Base-by-base conservation (phyloP, 2,888 invertebrate genomes). In the Agriopis marginaria region DNA sequence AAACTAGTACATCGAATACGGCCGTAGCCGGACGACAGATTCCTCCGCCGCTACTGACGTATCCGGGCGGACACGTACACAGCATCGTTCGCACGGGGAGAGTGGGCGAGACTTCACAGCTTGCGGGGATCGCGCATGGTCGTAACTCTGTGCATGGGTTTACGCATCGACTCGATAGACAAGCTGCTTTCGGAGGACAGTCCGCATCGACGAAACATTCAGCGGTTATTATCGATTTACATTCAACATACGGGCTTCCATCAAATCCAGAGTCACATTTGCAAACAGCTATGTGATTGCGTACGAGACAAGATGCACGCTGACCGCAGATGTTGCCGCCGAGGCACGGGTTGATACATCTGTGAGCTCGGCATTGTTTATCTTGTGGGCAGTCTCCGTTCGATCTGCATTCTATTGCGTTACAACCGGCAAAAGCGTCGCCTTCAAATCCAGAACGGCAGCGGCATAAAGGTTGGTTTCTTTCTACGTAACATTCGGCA, bases 311-410 rank as follows among this genome's bases (percentile, higher is more conserved):
- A 82, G 97, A 96, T 5, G 98, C 98, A 66, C 96, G 95, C 3
- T 96, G 93, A 0, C 97, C 96, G 82, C 98, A 98, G 9, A 95
- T 95, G 79, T 97, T 97, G 68, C 96, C 96, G 71, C 96, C 96
- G 7, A 97, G 89, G 84, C 98, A 98, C 7, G 98, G 98, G 86
- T 97, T 96, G 55, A 97, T 95, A 87, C 98, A 98, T 83, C 97
- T 97, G 72, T 97, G 96, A 79, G 98, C 97, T 78, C 96, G 96
- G 86, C 98, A 98, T 81, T 97, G 96, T 85, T 97, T 96, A 83
- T 98, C 97, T 58, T 95, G 93, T 10, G 98, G 98, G 86, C 98
- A 98, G 82, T 98, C 98, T 74, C 97, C 97, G 86, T 98, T 98
- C 54, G 97, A 96, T 82, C 96, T 95, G 85, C 98, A 98, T 71